phyloP scores from a whole-genome alignment of 1,140 invertebrate species.

The Drosophila grimshawi region DNA sequence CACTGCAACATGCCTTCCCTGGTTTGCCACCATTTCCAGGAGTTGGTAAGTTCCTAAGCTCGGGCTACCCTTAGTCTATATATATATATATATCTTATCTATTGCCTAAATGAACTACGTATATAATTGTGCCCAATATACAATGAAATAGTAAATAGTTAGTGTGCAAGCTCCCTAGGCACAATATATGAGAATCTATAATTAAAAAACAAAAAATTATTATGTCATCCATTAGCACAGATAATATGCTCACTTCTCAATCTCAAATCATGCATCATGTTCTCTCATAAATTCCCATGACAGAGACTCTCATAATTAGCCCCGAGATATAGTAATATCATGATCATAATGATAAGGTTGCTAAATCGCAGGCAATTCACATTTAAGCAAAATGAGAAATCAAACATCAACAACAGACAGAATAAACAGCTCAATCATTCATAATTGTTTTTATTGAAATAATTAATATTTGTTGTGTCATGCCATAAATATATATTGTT shows the following conservation, averaged over 20 bases:
- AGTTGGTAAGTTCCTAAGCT: constrained; percentile 90
- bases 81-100: neutral
- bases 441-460: constrained; percentile 79
- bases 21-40: constrained; percentile 96
- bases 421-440: constrained; percentile 69
- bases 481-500: constrained; percentile 83
- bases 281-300: constrained; percentile 22
- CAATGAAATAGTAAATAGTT: constrained; percentile 14
- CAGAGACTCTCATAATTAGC: constrained; percentile 29
- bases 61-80: constrained; percentile 15
- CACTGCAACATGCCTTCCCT: constrained; percentile 93
- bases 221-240: constrained; percentile 33
- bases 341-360: constrained; percentile 14
- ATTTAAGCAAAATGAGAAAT: constrained; percentile 4
- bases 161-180: constrained; percentile 25
- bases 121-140: constrained; percentile 17
- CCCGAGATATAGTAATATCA: constrained; percentile 25
- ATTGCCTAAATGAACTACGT: constrained; percentile 15
- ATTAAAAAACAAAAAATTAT: constrained; percentile 23
- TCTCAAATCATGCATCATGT: constrained; percentile 29
- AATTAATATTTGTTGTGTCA: constrained; percentile 83
- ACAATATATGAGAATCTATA: constrained; percentile 19
- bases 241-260: neutral
- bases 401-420: constrained; percentile 51
- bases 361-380: constrained; percentile 15